Evolutionary conservation across 1,140 invertebrate species (phyloP).

Genomic region (Tenebrio molitor): DNA sequence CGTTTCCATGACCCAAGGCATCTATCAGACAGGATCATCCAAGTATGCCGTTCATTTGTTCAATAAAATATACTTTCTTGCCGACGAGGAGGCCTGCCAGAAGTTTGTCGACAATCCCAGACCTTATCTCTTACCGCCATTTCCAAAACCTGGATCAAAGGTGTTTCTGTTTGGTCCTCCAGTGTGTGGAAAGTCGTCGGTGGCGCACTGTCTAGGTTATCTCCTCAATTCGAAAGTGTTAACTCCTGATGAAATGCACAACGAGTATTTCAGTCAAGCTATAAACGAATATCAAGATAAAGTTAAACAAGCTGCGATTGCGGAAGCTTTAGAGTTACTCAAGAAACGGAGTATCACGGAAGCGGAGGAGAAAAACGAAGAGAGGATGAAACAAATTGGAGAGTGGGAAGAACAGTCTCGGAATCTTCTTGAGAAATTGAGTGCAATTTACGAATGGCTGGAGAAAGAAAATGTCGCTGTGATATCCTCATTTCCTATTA

Average conservation of each 20-base stretch:
- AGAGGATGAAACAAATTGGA: constrained; percentile 46
- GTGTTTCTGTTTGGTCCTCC: constrained; percentile 67
- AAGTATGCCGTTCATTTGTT: constrained; percentile 71
- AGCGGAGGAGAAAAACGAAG: constrained; percentile 58
- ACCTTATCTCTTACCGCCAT: constrained; percentile 67
- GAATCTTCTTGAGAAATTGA: constrained; percentile 1
- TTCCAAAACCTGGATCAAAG: constrained; percentile 64
- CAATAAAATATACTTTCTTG: constrained; percentile 72
- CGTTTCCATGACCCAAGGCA: constrained; percentile 70
- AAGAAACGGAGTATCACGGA: constrained; percentile 63
- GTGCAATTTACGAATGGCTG: not conserved
- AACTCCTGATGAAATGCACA: constrained; percentile 61
- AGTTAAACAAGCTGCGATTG: constrained; percentile 64
- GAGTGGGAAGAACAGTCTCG: constrained; percentile 14
- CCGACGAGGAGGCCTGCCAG: constrained; percentile 65
- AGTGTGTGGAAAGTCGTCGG: constrained; percentile 64
- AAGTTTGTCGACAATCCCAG: constrained; percentile 73
- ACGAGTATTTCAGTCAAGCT: constrained; percentile 58
- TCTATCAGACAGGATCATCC: constrained; percentile 65
- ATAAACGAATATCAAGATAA: constrained; percentile 65
- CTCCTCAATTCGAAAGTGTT: constrained; percentile 62
- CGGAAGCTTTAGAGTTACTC: constrained; percentile 65
- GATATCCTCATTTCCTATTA: constrained; percentile 1
- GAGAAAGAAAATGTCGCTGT: not conserved
- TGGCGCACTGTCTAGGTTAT: constrained; percentile 63